Evolutionary conservation across 2,797 vertebrate species (phyloP).

Genomic region (Chelidonichthys spinosus): DNA sequence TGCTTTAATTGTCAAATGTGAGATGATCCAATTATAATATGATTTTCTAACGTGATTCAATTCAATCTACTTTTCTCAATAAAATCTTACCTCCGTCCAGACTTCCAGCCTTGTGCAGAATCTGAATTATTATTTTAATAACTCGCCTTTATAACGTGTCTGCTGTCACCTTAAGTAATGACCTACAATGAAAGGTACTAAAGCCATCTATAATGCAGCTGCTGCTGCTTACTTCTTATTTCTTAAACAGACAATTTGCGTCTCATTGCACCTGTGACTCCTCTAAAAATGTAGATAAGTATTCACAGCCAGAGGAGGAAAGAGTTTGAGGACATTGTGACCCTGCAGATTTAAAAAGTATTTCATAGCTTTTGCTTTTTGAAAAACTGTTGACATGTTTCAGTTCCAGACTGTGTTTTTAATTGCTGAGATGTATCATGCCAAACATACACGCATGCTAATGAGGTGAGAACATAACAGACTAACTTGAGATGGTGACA

Average conservation of each 20-base stretch:
- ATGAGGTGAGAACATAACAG: not conserved
- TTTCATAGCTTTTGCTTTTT: no score
- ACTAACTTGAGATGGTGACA: no score
- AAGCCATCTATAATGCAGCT: conserved; percentile 34
- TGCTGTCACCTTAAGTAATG: conserved; percentile 50
- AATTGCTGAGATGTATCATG: not conserved
- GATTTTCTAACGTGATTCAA: not conserved
- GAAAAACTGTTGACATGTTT: no score
- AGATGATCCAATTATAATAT: not conserved
- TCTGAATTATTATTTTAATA: conserved; percentile 54
- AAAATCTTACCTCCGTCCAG: conserved; percentile 15
- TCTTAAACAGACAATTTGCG: conserved; percentile 6
- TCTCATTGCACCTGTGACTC: conserved; percentile 30
- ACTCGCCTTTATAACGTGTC: conserved; percentile 13
- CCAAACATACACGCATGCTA: not conserved
- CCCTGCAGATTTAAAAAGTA: not conserved
- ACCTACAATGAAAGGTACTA: conserved; percentile 18
- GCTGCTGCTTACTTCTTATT: conserved; percentile 1
- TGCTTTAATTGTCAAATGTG: no score
- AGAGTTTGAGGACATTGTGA: not conserved
- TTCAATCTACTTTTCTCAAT: not conserved
- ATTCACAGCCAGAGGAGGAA: not conserved
- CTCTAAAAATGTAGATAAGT: conserved; percentile 23
- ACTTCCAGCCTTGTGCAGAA: conserved; percentile 18
- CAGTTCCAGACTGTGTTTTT: not conserved